These are phyloP conservation scores for Tipula unca DNA, from an alignment of 2,888 invertebrate genomes.

Conservation along the genomic window DNA sequence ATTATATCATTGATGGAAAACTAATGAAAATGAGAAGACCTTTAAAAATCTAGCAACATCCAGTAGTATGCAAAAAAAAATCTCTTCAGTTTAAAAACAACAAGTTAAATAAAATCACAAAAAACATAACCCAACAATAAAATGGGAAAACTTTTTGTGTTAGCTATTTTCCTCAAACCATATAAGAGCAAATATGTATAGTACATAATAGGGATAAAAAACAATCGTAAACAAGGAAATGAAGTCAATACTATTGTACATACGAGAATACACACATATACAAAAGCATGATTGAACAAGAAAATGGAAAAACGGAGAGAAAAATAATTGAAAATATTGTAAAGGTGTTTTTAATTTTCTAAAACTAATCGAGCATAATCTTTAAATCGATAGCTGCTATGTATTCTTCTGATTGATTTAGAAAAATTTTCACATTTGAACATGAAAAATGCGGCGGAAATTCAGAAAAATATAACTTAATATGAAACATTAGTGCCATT, in stretches of 20 bases:
- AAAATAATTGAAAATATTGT: slow-evolving; percentile 1
- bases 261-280: neutral
- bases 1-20: neutral
- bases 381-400: neutral
- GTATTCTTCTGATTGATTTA: neutral
- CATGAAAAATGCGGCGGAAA: neutral
- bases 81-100: neutral
- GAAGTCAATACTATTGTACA: neutral
- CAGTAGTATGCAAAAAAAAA: neutral
- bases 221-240: neutral
- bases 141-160: neutral
- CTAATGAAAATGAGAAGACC: neutral
- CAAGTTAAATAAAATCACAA: neutral
- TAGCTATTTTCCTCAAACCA: neutral
- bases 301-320: neutral
- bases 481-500: too few species aligned
- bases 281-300: neutral
- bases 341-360: neutral
- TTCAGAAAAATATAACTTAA: too few species aligned
- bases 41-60: neutral
- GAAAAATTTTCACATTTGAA: neutral
- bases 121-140: neutral
- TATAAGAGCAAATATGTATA: neutral
- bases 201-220: neutral
- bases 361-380: neutral